Evolutionary conservation across 2,113 vertebrate species (phyloP).

Genomic region (Brienomyrus brachyistius): DNA sequence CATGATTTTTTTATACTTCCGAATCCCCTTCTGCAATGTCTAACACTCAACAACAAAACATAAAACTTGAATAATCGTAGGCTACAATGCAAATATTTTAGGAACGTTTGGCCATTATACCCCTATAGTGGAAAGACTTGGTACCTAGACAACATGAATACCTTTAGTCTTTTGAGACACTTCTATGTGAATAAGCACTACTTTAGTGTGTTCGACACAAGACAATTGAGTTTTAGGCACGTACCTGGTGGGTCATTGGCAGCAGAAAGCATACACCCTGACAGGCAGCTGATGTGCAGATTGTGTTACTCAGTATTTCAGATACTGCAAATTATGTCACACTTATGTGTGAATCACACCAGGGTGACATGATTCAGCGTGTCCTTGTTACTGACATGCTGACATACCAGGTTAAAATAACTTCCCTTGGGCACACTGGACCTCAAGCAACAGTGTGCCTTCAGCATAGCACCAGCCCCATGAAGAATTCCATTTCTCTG

Average conservation of each 20-base stretch:
- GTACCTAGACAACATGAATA: not conserved
- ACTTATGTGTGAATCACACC: not conserved
- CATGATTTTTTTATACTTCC: not conserved
- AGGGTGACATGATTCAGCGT: not conserved
- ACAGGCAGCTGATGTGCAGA: not conserved
- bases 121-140: not conserved
- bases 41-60: not conserved
- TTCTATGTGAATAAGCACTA: not conserved
- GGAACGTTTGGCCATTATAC: not conserved
- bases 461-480: not conserved
- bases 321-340: not conserved
- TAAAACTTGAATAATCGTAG: not conserved
- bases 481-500: not conserved
- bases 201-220: not conserved
- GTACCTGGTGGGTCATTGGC: not conserved
- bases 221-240: not conserved
- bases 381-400: not conserved
- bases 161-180: not conserved
- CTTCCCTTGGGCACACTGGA: too few relatives aligned
- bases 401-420: not conserved
- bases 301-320: not conserved
- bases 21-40: not conserved
- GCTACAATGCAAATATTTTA: not conserved
- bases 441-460: not conserved
- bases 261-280: too few relatives aligned